Base-by-base conservation (phyloP, 2,888 invertebrate genomes). In the Marasmarcha lunaedactyla region DNA sequence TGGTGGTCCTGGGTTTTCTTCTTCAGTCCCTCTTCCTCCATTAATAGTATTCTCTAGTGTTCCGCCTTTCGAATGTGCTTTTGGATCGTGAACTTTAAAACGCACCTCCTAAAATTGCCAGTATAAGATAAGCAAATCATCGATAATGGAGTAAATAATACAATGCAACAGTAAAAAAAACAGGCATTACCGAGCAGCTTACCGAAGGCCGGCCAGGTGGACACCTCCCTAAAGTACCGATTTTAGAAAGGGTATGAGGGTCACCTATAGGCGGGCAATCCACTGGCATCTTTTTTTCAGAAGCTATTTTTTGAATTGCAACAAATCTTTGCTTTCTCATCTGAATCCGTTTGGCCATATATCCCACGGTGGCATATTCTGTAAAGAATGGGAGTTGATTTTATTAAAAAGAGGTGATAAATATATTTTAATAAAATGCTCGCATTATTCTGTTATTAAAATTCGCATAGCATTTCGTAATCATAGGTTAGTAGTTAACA, bases 281-380 rank as follows among this genome's bases (percentile, higher is more conserved):
- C 57, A 91, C 90, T 1, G 91, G 69, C 50, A 93, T 85, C 81
- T 94, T 94, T 86, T 95, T 94, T 81, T 95, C 93, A 61, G 94
- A 93, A 50, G 94, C 94, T 71, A 95, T 92, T 85, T 95, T 95
- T 72, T 95, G 94, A 59, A 94, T 91, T 45, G 93, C 92, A 71
- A 92, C 86, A 83, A 94, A 94, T 69, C 95, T 89, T 77, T 94
- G 95, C 85, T 96, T 95, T 69, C 95, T 88, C 94, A 97, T 95
- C 78, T 95, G 95, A 83, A 97, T 94, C 79, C 96, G 88, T 86
- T 97, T 97, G 54, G 95, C 96, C 93, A 97, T 94, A 84, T 98
- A 98, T 53, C 97, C 97, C 57, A 98, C 98, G 51, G 97, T 94
- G 51, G 98, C 97, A 83, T 97, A 98, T 87, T 98, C 98, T 95